Base-by-base conservation (phyloP, 2,797 vertebrate species). In the Macrochelys suwanniensis region DNA sequence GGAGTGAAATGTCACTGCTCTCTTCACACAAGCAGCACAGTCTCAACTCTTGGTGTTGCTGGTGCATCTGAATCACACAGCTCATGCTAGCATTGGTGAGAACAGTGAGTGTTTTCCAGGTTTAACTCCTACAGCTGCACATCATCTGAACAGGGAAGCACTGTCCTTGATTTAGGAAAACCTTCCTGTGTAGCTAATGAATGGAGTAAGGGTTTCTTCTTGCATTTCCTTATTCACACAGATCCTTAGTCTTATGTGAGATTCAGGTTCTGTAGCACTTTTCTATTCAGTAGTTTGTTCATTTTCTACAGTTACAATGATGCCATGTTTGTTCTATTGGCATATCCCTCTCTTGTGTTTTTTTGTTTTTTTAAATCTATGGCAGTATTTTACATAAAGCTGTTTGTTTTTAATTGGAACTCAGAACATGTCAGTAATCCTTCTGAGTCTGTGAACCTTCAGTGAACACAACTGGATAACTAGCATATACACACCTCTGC, bases 201-300 rank as follows among this genome's bases (percentile, higher is more conserved):
- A 33, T 84, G 53, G 26, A 77, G 26, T 68, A 53, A 65, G 61
- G 51, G 19, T n/a, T 19, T 92, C n/a, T 84, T 89, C 74, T 5
- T 71, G 68, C 50, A 9, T 93, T 97, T 95, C 95, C 93, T 87
- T 95, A 92, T 93, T 84, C 61, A 77, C 81, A 8, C 88, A 86
- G 65, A 87, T 68, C 2, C 78, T 50, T 87, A 83, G n/a, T 77
- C 33, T 74, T 47, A 42, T 49, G 19, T 80, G 78, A 85, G 76
- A 57, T 87, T 54, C 23, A 92, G 91, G 87, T 65, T 94, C 95
- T 95, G 45, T 94, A 47, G 31, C 42, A 85, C 82, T 84, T 71
- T 92, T 92, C 56, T 51, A 31, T 84, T 91, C 90, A 59, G 37
- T 57, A 90, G 87, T 68, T 4, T 49, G 13, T 59, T 78, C 61